Percentiles rank a stretch among this genome's conserved stretches.
phyloP scores from a whole-genome alignment of 2,888 invertebrate genomes.

The Hyposoter didymator region DNA sequence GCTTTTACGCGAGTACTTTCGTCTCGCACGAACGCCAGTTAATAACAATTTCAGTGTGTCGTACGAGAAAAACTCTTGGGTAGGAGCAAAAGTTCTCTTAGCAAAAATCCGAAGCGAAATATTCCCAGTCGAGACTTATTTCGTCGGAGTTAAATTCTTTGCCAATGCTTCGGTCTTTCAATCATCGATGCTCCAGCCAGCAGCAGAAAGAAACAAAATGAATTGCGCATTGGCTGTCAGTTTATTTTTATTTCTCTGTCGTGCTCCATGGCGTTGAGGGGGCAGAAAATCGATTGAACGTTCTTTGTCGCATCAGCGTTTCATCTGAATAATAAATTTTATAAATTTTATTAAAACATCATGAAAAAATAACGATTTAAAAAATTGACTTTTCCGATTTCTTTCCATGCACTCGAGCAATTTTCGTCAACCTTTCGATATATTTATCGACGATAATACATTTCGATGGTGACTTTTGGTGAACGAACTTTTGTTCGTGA shows the following conservation, averaged over 20 bases:
- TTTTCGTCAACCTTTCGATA: too few species aligned
- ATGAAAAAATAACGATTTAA: too few species aligned
- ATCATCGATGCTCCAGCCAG: conserved; percentile 25
- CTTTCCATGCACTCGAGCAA: too few species aligned
- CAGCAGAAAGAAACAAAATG: conserved; percentile 14
- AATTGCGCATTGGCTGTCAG: neutral
- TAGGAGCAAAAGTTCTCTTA: conserved; percentile 33
- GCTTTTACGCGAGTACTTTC: conserved; percentile 67
- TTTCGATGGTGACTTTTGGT: neutral
- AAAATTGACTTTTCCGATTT: too few species aligned
- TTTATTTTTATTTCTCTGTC: neutral
- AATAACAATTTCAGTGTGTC: conserved; percentile 72
- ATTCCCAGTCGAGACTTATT: conserved; percentile 39
- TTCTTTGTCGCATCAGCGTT: neutral
- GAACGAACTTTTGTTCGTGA: neutral
- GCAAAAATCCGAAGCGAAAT: conserved; percentile 51
- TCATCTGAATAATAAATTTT: neutral
- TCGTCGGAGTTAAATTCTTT: conserved; percentile 47
- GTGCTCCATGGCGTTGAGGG: neutral
- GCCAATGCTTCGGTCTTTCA: conserved; percentile 46
- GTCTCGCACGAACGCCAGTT: conserved; percentile 72
- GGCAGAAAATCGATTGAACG: neutral
- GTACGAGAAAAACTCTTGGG: conserved; percentile 48
- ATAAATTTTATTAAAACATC: neutral
- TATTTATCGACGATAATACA: neutral